Evolutionary conservation across 2,113 vertebrate species (phyloP).

Genomic region (Cyprinus carpio): DNA sequence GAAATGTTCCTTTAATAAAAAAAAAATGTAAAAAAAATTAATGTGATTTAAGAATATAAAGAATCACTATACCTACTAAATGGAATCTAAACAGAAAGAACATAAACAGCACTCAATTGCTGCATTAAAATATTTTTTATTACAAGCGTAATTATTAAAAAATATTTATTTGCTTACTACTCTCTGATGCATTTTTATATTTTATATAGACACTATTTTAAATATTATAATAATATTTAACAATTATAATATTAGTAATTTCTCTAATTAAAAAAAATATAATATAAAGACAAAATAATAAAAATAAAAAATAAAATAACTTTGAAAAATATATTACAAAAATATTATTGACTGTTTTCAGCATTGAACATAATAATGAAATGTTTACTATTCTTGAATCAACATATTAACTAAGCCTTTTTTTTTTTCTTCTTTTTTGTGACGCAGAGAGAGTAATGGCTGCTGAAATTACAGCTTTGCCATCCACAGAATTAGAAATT

Average conservation of each 20-base stretch:
- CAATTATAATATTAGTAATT: no score
- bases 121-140: background rate
- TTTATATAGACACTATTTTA: no score
- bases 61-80: background rate
- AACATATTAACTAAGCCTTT: no score
- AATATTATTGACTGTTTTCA: no score
- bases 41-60: background rate
- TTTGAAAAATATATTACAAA: background rate
- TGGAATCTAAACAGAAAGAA: background rate
- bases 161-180: background rate
- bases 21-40: no score
- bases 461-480: background rate
- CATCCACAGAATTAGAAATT: background rate
- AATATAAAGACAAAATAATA: no score
- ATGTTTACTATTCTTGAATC: no score
- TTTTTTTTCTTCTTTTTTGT: background rate
- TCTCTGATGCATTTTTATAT: background rate
- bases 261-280: no score
- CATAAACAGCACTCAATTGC: background rate
- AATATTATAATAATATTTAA: no score
- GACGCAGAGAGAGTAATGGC: background rate
- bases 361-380: no score
- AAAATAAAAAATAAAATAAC: no score
- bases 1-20: background rate
- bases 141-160: background rate